Conservation (phyloP, 2,113 vertebrate species). For the zebrafish (Danio rerio) region GRCz12tu NC_133185.1:42047001-42047500, state of each 20-base stretch:
- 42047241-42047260: background rate
- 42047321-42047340: no score
- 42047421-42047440: no score
- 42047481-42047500: no score
- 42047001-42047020: background rate
- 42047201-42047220: background rate
- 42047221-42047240: background rate
- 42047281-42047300: background rate
- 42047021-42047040: background rate
- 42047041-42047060: constrained; percentile 86
- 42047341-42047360: no score
- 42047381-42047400: no score
- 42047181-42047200: background rate
- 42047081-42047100: constrained; percentile 95
- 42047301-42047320: no score
- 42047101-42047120: constrained; percentile 92
- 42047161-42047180: constrained; percentile 95
- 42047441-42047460: no score
- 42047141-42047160: constrained; percentile 89
- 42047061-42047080: constrained; percentile 92
- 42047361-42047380: no score
- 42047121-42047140: constrained; percentile 96
- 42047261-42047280: constrained; percentile 60
- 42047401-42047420: no score
- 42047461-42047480: no score